Base-by-base conservation (phyloP, 2,797 vertebrate species). In the Pangasius djambal region DNA sequence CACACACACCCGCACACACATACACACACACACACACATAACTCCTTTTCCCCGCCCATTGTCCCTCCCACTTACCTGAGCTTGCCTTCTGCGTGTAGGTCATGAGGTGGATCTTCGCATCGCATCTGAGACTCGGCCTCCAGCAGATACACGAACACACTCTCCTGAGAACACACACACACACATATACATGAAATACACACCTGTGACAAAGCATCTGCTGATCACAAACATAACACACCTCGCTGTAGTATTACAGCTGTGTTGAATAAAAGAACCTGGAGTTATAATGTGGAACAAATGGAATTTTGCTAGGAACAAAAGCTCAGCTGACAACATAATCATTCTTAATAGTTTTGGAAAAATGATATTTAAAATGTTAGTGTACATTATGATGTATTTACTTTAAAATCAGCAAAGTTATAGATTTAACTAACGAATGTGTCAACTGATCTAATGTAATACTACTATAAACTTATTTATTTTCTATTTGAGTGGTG, bases 81-180 rank as follows among this genome's bases (percentile, higher is more conserved):
- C 94, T 96, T 97, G 83, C 97, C 97, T 86, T 97, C 97, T 89
- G 93, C 93, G 18, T 96, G 96, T 86, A 98, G 94, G 92, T 98
- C 96, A n/a, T 98, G 97, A 0, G 89, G 94, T 0, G 96, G 97
- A 87, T 97, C 96, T 4, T 97, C 96, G 94, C 96, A 97, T 2
- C 96, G 91, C 93, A 98, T 94, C 91, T 94, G 95, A 15, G 92
- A 95, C 88, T 96, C 94, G 25, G 92, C 94, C 20, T 98, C 97
- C 95, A 96, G 93, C 91, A 96, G 90, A 93, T 98, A 98, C 90
- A 97, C 93, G 28, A 96, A 97, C 81, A 97, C 96, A 18, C 96
- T 96, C 92, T 98, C 97, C 97, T 98, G 93, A 65, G 12, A 91
- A 90, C 92, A 75, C 37, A 77, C 70, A 74, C 37, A 74, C 20